Evolutionary conservation across 2,888 invertebrate genomes (phyloP).

Genomic region (Cephus nigrinus): DNA sequence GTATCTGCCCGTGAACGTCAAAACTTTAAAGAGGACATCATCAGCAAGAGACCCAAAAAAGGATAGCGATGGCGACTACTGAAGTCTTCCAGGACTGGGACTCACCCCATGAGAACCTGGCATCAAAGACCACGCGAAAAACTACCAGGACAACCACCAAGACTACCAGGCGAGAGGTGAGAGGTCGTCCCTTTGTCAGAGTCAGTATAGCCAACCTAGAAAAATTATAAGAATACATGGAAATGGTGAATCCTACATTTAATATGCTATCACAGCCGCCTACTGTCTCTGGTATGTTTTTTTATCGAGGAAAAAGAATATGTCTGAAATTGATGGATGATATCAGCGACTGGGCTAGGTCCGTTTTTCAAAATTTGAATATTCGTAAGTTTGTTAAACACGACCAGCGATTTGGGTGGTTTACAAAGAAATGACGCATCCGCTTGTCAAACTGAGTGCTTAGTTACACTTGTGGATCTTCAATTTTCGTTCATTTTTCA

Average conservation of each 20-base stretch:
- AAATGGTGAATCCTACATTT: background rate
- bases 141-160: constrained; percentile 44
- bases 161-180: constrained; percentile 51
- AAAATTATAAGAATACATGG: background rate
- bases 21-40: background rate
- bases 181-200: constrained; percentile 12
- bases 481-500: background rate
- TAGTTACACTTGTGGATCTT: background rate
- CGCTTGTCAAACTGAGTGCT: background rate
- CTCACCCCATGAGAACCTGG: constrained; percentile 54
- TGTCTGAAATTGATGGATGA: background rate
- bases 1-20: background rate
- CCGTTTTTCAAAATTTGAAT: background rate
- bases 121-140: constrained; percentile 37
- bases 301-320: background rate
- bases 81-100: constrained; percentile 65
- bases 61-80: constrained; percentile 57
- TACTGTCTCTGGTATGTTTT: background rate
- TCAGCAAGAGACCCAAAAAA: constrained; percentile 6
- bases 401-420: background rate
- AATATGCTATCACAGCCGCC: background rate
- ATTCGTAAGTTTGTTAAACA: background rate
- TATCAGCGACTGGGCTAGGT: background rate
- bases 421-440: background rate
- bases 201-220: background rate